A percentile compares a stretch with the other conserved stretches of the same genome.
phyloP scores from a whole-genome alignment of 2,888 invertebrate species.

The Alviniconcha strummeri region DNA sequence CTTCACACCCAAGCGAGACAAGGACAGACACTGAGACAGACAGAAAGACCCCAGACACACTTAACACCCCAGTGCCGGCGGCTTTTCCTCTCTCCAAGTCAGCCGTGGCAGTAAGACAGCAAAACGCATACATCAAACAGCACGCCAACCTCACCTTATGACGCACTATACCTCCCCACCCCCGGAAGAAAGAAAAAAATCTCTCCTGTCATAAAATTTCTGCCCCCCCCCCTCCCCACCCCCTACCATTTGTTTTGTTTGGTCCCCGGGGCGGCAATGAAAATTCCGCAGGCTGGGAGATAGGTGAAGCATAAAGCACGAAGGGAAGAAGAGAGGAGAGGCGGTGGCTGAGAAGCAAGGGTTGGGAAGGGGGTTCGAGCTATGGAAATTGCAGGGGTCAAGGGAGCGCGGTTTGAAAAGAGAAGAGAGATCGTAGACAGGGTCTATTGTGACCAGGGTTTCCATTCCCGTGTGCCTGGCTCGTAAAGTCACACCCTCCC shows the following conservation, averaged over 20 bases:
- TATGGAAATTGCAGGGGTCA: background rate
- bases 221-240: background rate
- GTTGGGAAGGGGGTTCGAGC: background rate
- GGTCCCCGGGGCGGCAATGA: slow-evolving; percentile 20
- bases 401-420: background rate
- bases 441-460: slow-evolving; percentile 4
- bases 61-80: background rate
- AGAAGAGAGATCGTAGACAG: slow-evolving; percentile 8
- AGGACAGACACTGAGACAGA: background rate
- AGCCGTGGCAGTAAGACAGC: slow-evolving; percentile 17
- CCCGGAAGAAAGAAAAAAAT: background rate
- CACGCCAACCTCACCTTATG: background rate
- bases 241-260: background rate
- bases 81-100: background rate
- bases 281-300: slow-evolving; percentile 30
- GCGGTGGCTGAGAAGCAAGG: background rate
- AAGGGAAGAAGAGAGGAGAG: background rate
- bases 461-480: background rate
- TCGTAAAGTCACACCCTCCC: slow-evolving; percentile 14
- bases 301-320: slow-evolving; percentile 6
- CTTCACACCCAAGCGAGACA: background rate
- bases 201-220: slow-evolving; percentile 18
- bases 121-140: slow-evolving; percentile 28
- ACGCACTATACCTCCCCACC: background rate
- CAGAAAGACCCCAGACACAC: background rate